phyloP scores from a whole-genome alignment of 2,888 invertebrate species.

The Steinernema hermaphroditum region DNA sequence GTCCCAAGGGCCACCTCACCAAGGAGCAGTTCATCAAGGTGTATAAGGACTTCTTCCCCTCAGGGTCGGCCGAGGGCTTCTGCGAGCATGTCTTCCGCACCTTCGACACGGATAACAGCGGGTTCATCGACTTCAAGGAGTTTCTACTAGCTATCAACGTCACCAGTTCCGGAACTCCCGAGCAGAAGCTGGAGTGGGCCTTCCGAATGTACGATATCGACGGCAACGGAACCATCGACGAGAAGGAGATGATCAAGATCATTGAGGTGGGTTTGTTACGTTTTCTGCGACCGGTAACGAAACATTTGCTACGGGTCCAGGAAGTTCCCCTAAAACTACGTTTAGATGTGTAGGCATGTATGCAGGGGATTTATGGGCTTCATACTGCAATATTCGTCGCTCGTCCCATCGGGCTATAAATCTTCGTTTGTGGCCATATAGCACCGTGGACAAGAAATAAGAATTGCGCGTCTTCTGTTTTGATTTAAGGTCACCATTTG shows the following conservation, averaged over 20 bases:
- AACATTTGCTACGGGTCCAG: too few relatives aligned
- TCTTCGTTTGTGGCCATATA: not conserved
- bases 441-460: not conserved
- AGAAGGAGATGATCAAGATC: constrained; percentile 98
- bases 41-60: constrained; percentile 67
- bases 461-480: constrained; percentile 1
- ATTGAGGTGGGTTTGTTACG: constrained; percentile 77
- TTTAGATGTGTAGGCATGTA: too few relatives aligned
- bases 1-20: constrained; percentile 67
- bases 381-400: not conserved
- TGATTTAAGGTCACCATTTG: constrained; percentile 13
- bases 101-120: constrained; percentile 86
- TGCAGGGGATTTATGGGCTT: constrained; percentile 18
- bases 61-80: constrained; percentile 67
- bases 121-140: constrained; percentile 82
- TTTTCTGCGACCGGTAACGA: not conserved
- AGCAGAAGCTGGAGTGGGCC: constrained; percentile 97
- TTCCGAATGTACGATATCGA: constrained; percentile 94
- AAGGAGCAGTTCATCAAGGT: constrained; percentile 68
- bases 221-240: constrained; percentile 94
- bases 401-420: constrained; percentile 23
- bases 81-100: constrained; percentile 68
- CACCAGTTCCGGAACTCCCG: constrained; percentile 92
- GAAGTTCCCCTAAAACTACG: too few relatives aligned
- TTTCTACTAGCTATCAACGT: constrained; percentile 96